phyloP scores from a whole-genome alignment of 2,113 vertebrate species.

The Sardina pilchardus region DNA sequence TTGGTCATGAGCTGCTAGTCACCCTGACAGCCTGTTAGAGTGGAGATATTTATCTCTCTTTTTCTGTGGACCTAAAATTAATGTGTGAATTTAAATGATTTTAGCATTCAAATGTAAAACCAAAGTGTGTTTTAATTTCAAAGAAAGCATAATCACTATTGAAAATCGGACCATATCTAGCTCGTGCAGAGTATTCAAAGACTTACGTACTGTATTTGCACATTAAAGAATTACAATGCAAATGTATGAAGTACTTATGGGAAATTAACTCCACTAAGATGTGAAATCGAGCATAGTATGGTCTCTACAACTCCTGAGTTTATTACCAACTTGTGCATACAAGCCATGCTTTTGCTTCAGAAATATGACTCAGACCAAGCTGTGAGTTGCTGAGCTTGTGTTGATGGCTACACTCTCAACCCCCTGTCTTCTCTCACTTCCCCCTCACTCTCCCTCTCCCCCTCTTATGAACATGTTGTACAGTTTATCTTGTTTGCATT shows the following conservation, averaged over 20 bases:
- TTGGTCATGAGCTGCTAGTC: background rate
- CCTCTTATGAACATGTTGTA: constrained; percentile 23
- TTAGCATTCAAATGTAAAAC: background rate
- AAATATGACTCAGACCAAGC: background rate
- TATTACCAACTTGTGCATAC: background rate
- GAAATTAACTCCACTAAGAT: background rate
- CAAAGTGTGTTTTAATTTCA: background rate
- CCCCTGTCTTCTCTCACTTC: background rate
- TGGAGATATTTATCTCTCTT: background rate
- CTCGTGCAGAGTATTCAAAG: background rate
- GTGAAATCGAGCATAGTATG: background rate
- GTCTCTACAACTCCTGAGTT: background rate
- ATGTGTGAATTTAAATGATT: background rate
- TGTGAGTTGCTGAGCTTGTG: background rate
- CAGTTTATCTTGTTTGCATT: constrained; percentile 54
- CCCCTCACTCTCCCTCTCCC: constrained; percentile 19
- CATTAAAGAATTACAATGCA: background rate
- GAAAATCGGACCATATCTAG: constrained; percentile 1
- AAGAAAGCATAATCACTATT: background rate
- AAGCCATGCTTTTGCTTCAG: background rate
- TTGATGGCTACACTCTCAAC: background rate
- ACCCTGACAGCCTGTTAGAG: background rate
- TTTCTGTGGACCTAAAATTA: background rate
- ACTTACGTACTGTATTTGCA: background rate
- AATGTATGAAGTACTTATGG: background rate